Percentiles rank a stretch among this genome's conserved stretches.
Evolutionary conservation across 2,113 vertebrate species (phyloP).

Genomic region (Carollia perspicillata): DNA sequence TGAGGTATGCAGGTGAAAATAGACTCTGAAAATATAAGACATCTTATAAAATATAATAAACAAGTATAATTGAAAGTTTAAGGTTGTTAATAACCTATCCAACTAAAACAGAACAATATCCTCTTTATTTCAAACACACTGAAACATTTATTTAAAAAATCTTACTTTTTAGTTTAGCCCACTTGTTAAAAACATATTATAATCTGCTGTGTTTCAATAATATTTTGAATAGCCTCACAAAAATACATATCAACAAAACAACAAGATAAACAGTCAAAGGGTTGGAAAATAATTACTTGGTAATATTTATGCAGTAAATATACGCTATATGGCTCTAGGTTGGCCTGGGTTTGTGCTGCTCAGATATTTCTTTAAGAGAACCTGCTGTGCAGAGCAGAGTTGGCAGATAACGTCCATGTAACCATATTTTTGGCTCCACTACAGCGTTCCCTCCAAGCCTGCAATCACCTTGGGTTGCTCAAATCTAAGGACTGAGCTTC

Average conservation of each 20-base stretch:
- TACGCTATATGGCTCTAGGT: neutral
- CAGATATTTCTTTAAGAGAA: neutral
- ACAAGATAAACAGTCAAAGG: neutral
- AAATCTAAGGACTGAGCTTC: neutral
- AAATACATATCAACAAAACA: neutral
- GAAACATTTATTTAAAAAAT: slow-evolving; percentile 2
- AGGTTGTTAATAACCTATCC: neutral
- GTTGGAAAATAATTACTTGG: neutral
- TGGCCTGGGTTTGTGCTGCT: neutral
- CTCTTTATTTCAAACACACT: neutral
- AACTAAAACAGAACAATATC: neutral
- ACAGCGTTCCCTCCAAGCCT: neutral
- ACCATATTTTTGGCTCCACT: neutral
- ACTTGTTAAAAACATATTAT: neutral
- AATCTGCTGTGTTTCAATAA: neutral
- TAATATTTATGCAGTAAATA: neutral
- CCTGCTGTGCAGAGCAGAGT: neutral
- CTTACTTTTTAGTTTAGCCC: neutral
- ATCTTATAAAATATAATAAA: neutral
- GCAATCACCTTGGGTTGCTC: neutral
- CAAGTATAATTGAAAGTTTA: neutral
- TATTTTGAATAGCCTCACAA: neutral
- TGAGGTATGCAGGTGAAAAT: neutral
- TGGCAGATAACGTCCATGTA: neutral
- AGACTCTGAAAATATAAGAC: neutral